A percentile compares a stretch with the other conserved stretches of the same genome.
These are phyloP conservation scores for Benitochromis conjunctus DNA, from an alignment of 2,113 vertebrate species.

Conservation along the genomic window DNA sequence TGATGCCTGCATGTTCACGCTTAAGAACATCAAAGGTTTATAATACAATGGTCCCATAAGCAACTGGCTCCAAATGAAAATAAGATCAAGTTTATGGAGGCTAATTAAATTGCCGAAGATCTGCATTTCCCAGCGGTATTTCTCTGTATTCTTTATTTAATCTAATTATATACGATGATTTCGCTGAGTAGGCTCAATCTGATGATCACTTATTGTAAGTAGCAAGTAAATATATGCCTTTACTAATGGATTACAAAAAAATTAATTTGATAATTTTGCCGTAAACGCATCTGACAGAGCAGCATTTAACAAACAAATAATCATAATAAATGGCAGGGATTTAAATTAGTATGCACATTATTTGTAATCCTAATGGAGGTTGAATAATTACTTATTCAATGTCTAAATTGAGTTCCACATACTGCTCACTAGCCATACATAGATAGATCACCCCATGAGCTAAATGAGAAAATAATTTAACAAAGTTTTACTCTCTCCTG, in stretches of 20 bases:
- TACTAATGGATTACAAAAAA: constrained; percentile 24
- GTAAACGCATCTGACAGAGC: constrained; percentile 13
- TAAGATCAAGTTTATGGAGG: constrained; percentile 41
- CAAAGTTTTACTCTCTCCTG: constrained; percentile 35
- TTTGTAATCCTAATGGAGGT: constrained; percentile 55
- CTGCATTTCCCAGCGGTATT: constrained; percentile 54
- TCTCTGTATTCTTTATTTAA: constrained; percentile 65
- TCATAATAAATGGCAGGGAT: constrained; percentile 28
- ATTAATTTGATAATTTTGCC: constrained; percentile 3
- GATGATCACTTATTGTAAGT: constrained; percentile 19
- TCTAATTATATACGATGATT: constrained; percentile 56
- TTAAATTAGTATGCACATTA: constrained; percentile 45
- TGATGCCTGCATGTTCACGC: constrained; percentile 27
- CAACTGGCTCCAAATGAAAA: constrained; percentile 42
- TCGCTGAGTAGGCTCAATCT: constrained; percentile 25
- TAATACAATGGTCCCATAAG: not conserved
- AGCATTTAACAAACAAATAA: constrained; percentile 48
- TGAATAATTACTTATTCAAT: constrained; percentile 35
- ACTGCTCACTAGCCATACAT: constrained; percentile 34
- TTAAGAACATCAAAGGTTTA: constrained; percentile 44
- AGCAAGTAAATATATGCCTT: constrained; percentile 46
- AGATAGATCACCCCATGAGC: constrained; percentile 41
- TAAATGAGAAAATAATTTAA: constrained; percentile 59
- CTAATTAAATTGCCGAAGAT: constrained; percentile 66
- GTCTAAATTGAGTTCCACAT: constrained; percentile 47